A percentile compares a stretch with the other conserved stretches of the same genome.
These are phyloP conservation scores for Nemotelus nigrinus DNA, from an alignment of 2,888 invertebrate genomes.

Conservation along the genomic window DNA sequence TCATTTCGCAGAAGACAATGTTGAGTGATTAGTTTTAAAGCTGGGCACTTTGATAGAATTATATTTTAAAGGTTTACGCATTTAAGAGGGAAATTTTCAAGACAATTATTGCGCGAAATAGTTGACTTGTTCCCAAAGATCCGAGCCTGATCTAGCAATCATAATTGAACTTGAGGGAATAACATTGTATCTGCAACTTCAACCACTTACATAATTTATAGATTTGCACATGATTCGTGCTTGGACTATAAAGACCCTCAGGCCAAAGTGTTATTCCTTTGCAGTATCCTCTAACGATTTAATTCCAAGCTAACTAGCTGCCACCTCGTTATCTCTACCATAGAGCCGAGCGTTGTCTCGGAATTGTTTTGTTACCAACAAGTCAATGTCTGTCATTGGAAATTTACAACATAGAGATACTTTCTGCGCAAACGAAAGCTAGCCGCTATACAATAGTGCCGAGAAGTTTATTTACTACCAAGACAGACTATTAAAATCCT, in stretches of 20 bases:
- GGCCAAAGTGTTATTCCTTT: neutral
- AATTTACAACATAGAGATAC: conserved; percentile 25
- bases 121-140: too few relatives aligned
- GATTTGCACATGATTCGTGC: neutral
- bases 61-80: too few relatives aligned
- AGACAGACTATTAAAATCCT: conserved; percentile 32
- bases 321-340: conserved; percentile 19
- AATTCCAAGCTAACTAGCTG: conserved; percentile 4
- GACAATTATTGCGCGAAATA: too few relatives aligned
- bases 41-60: too few relatives aligned
- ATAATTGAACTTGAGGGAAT: too few relatives aligned
- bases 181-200: too few relatives aligned
- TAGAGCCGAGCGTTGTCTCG: neutral
- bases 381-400: conserved; percentile 39
- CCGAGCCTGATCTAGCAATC: too few relatives aligned
- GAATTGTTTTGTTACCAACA: conserved; percentile 34
- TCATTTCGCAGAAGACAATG: too few relatives aligned
- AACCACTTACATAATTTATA: too few relatives aligned
- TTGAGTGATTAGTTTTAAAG: too few relatives aligned
- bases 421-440: conserved; percentile 32
- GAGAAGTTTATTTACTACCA: neutral
- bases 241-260: neutral
- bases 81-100: too few relatives aligned
- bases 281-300: neutral
- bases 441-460: neutral